phyloP scores from a whole-genome alignment of 2,888 invertebrate species.

The Athripsodes cinereus region DNA sequence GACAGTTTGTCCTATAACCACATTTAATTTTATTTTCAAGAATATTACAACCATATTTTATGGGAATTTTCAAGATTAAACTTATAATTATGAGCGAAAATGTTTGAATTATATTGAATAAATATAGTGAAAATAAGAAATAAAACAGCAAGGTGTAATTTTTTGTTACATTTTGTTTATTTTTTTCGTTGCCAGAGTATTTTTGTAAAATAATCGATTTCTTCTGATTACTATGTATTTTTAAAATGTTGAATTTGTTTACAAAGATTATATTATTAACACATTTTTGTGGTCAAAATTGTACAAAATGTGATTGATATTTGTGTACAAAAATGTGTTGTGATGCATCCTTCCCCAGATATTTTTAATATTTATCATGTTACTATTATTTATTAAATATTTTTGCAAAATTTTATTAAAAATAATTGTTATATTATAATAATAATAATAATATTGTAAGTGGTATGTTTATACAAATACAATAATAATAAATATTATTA shows the following conservation, averaged over 20 bases:
- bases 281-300: not conserved
- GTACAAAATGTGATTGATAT: not conserved
- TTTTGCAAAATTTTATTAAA: slow-evolving; percentile 1
- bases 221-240: too few relatives aligned
- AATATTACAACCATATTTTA: not conserved
- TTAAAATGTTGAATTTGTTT: not conserved
- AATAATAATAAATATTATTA: not conserved
- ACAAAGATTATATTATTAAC: not conserved
- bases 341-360: not conserved
- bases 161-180: too few relatives aligned
- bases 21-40: too few relatives aligned
- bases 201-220: too few relatives aligned
- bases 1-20: too few relatives aligned
- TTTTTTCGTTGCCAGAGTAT: too few relatives aligned
- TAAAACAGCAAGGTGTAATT: too few relatives aligned
- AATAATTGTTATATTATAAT: not conserved
- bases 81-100: too few relatives aligned
- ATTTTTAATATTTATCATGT: not conserved
- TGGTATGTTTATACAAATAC: not conserved
- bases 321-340: not conserved
- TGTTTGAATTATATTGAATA: too few relatives aligned
- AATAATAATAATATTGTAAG: not conserved
- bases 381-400: not conserved
- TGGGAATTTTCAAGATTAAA: not conserved
- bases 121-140: too few relatives aligned